Conservation (phyloP, 2,888 invertebrate genomes). For the Drosophila anomelani region DNA sequence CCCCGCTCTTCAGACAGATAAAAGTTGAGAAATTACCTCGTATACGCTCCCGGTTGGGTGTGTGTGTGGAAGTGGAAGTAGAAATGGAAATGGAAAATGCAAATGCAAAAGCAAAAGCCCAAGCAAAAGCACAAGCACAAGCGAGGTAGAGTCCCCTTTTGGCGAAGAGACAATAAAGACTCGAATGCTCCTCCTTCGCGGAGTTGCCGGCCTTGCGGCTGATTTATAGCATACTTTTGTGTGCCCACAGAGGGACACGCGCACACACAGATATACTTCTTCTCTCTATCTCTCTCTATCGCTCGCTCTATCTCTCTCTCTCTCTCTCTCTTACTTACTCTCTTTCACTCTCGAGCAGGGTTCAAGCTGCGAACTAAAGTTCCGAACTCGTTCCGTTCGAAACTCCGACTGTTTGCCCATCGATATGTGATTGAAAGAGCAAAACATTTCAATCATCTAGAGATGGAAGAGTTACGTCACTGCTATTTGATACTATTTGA, state of each 20-base stretch:
- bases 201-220: conserved; percentile 28
- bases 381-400: conserved; percentile 79
- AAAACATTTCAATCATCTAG: conserved; percentile 59
- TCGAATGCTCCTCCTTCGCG: conserved; percentile 23
- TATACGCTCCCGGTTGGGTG: conserved; percentile 21
- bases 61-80: conserved; percentile 25
- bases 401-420: conserved; percentile 65
- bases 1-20: conserved; percentile 35
- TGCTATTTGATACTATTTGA: conserved; percentile 61
- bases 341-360: conserved; percentile 63
- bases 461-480: conserved; percentile 56
- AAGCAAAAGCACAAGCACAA: not conserved
- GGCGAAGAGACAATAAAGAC: conserved; percentile 13
- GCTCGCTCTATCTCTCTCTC: conserved; percentile 47
- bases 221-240: conserved; percentile 36
- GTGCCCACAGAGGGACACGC: conserved; percentile 13
- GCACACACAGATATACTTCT: conserved; percentile 16
- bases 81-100: conserved; percentile 1
- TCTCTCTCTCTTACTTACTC: conserved; percentile 33
- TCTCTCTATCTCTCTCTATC: conserved; percentile 44
- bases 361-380: conserved; percentile 76
- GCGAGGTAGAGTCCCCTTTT: conserved; percentile 1
- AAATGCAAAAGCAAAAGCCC: not conserved
- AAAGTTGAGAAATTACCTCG: conserved; percentile 28
- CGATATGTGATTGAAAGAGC: conserved; percentile 64